Evolutionary conservation across 2,888 invertebrate species (phyloP).

Genomic region (Cerceris rybyensis): DNA sequence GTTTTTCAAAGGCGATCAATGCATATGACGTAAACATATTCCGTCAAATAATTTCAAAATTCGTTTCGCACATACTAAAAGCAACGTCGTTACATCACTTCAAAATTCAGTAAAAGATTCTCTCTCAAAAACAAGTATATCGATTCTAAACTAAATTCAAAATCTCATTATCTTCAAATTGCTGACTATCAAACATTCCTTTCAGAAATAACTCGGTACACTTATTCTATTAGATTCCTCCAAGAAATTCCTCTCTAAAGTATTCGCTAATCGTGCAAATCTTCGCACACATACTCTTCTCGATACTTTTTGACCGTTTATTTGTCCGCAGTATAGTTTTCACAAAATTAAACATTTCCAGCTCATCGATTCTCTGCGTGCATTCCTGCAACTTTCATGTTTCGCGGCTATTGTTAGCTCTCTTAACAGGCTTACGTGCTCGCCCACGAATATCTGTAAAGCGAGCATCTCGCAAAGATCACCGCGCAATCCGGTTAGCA

Average conservation of each 20-base stretch:
- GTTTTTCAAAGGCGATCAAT: neutral
- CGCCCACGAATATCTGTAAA: conserved; percentile 22
- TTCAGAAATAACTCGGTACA: too few relatives aligned
- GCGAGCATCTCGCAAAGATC: conserved; percentile 23
- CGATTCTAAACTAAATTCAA: too few relatives aligned
- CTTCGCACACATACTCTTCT: conserved; percentile 8
- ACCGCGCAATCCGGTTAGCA: conserved; percentile 32
- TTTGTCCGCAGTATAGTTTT: conserved; percentile 13
- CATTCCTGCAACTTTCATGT: conserved; percentile 21
- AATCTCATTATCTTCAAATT: too few relatives aligned
- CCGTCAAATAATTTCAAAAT: too few relatives aligned
- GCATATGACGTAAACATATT: too few relatives aligned
- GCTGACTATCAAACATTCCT: too few relatives aligned
- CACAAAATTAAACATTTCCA: conserved; percentile 9
- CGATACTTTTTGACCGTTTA: neutral
- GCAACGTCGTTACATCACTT: too few relatives aligned
- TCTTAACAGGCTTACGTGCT: conserved; percentile 36
- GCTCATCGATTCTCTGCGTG: neutral
- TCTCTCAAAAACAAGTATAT: too few relatives aligned
- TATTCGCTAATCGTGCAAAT: conserved; percentile 14
- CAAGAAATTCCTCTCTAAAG: neutral
- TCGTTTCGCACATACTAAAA: too few relatives aligned
- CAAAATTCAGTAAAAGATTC: too few relatives aligned
- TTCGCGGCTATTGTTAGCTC: conserved; percentile 13
- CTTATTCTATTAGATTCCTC: neutral